These are phyloP conservation scores for Liodrosophila aerea DNA, from an alignment of 2,888 invertebrate species.

Conservation along the genomic window DNA sequence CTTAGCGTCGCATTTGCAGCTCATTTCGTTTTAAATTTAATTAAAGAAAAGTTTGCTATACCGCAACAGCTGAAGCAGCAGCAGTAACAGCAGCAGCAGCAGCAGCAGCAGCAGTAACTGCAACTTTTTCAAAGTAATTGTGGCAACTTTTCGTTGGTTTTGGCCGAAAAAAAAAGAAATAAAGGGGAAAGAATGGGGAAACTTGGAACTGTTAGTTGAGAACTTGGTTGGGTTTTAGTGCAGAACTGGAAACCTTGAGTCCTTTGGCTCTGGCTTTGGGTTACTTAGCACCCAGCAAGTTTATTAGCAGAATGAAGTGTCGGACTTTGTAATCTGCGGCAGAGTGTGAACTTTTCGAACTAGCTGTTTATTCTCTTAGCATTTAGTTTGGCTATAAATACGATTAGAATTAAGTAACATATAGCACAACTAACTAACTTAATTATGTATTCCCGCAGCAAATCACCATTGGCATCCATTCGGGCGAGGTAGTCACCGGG, in stretches of 20 bases:
- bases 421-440: constrained; percentile 4
- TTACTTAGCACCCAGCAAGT: constrained; percentile 39
- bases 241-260: constrained; percentile 32
- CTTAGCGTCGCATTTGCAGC: constrained; percentile 31
- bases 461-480: constrained; percentile 96
- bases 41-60: constrained; percentile 67
- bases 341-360: not conserved
- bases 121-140: constrained; percentile 74
- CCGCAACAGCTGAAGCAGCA: no score
- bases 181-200: no score
- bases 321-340: constrained; percentile 27
- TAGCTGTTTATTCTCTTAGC: constrained; percentile 16
- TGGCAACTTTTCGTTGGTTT: constrained; percentile 65
- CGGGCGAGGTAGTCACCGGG: constrained; percentile 96
- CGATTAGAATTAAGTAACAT: constrained; percentile 8
- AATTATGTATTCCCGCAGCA: constrained; percentile 84
- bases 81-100: constrained; percentile 10
- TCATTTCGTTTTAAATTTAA: constrained; percentile 75
- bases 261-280: constrained; percentile 13
- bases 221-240: constrained; percentile 39
- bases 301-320: constrained; percentile 71
- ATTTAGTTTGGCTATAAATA: constrained; percentile 28
- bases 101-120: constrained; percentile 33
- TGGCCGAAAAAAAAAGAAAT: constrained; percentile 37
- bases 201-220: constrained; percentile 28